Percentiles rank a stretch among this genome's conserved stretches.
Conservation (phyloP, 35 echinoderm and acorn worm species). For the Nesometra sesokonis region DNA sequence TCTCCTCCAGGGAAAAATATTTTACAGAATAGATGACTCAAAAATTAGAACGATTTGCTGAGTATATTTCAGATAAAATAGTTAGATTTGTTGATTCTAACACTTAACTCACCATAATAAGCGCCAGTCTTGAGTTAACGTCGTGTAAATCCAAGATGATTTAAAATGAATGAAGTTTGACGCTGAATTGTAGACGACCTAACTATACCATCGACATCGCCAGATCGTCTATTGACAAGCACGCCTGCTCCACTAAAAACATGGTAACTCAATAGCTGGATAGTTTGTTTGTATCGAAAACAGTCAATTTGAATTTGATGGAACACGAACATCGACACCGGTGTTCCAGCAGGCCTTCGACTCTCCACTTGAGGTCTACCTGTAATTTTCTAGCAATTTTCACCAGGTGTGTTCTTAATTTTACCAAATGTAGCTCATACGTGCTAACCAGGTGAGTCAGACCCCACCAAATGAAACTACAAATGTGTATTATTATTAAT, state of each 20-base stretch:
- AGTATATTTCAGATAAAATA: background rate
- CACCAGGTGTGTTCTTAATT: background rate
- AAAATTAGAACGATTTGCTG: background rate
- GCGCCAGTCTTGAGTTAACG: background rate
- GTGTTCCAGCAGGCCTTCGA: background rate
- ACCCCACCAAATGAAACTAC: background rate
- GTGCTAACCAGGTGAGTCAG: background rate
- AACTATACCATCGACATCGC: background rate
- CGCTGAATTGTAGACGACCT: background rate
- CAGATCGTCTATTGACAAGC: background rate
- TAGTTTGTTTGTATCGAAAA: background rate
- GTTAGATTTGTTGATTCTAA: background rate
- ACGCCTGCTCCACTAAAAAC: background rate
- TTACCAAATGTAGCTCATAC: background rate
- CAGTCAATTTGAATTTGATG: background rate
- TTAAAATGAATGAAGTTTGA: background rate
- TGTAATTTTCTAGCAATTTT: background rate
- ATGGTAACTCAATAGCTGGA: background rate
- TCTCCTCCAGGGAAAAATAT: background rate
- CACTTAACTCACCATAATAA: background rate
- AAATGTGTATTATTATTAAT: background rate
- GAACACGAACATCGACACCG: background rate
- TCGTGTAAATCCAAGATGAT: background rate
- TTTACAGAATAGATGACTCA: background rate
- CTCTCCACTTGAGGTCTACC: background rate